Evolutionary conservation across 2,797 vertebrate genomes (phyloP), one percentile per base, ranked within the genome.

Genomic region (Gastrophryne carolinensis): DNA sequence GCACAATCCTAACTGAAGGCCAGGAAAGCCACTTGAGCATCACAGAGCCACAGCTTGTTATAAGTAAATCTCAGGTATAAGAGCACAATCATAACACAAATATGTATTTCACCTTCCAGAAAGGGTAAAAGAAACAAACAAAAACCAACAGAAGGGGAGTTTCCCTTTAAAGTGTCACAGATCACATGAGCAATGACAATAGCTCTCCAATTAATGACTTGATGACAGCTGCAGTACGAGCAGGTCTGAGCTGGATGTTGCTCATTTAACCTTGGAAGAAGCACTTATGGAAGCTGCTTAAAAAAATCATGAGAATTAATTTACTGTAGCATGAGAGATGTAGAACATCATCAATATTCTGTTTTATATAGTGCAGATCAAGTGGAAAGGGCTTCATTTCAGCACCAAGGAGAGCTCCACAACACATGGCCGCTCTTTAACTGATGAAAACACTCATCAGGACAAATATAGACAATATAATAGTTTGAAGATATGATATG

Each of bases 271-370:
- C 41, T 62, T 54, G 49, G 24, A 61, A 39, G 62, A 64, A 73
- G 19, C 57, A 73, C 71, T 64, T 73, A 64, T 54, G 61, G 71
- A 64, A 34, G 17, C 61, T 62, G 30, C 49, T 73, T 63, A 73
- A 64, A 53, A n/a, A 41, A 73, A 73, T 64, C 26, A 54, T 73
- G 60, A 65, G 15, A 24, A 24, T 56, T 23, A 56, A 65, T 56
- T 41, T 60, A 64, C 60, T 41, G 24, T 44, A 53, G n/a, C 69
- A 35, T 37, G 70, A 53, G 49, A 63, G 47, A 52, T 39, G 32
- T 54, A 19, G 47, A 29, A 54, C 30, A 73, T 62, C 44, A 72
- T 72, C 70, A 73, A 73, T 64, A 73, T 64, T 73, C 71, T 64
- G 17, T 64, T 41, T 56, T 64, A 63, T 72, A 62, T 27, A 27